These are phyloP conservation scores for Metalampra italica DNA, from an alignment of 2,888 invertebrate species.

Conservation along the genomic window DNA sequence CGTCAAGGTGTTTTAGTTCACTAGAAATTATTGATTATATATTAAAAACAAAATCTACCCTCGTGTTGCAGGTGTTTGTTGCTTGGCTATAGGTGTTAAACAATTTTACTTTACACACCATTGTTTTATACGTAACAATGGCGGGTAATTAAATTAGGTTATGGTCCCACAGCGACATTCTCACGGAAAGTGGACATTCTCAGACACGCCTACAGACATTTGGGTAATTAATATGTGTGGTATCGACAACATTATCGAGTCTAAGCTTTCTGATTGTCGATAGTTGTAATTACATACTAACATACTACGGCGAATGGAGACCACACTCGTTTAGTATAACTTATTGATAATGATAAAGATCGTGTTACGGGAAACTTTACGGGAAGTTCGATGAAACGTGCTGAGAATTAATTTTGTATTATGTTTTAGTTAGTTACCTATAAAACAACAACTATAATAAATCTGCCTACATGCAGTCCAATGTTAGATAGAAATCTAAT, in stretches of 20 bases:
- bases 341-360: slow-evolving; percentile 4
- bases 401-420: too few relatives aligned
- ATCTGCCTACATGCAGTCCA: too few relatives aligned
- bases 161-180: slow-evolving; percentile 15
- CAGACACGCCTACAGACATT: slow-evolving; percentile 31
- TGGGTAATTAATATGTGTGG: slow-evolving; percentile 34
- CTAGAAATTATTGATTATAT: not conserved
- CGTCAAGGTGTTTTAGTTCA: too few relatives aligned
- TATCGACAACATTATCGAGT: slow-evolving; percentile 21
- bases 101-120: slow-evolving; percentile 21
- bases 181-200: slow-evolving; percentile 29
- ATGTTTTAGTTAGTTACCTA: too few relatives aligned
- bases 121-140: slow-evolving; percentile 47
- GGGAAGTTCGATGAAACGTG: not conserved
- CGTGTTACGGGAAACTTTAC: not conserved
- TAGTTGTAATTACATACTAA: slow-evolving; percentile 28
- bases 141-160: slow-evolving; percentile 45
- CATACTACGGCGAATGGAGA: slow-evolving; percentile 1
- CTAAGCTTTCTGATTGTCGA: slow-evolving; percentile 23
- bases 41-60: slow-evolving; percentile 16
- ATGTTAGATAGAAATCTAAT: too few relatives aligned
- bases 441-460: too few relatives aligned
- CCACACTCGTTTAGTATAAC: slow-evolving; percentile 8
- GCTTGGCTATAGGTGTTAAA: slow-evolving; percentile 1
- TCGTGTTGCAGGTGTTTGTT: slow-evolving; percentile 26